Evolutionary conservation across 64 coral and sea anemone species (phyloP), one percentile per base, ranked within the genome.

Genomic region (Hydrozoanthus tunicans): DNA sequence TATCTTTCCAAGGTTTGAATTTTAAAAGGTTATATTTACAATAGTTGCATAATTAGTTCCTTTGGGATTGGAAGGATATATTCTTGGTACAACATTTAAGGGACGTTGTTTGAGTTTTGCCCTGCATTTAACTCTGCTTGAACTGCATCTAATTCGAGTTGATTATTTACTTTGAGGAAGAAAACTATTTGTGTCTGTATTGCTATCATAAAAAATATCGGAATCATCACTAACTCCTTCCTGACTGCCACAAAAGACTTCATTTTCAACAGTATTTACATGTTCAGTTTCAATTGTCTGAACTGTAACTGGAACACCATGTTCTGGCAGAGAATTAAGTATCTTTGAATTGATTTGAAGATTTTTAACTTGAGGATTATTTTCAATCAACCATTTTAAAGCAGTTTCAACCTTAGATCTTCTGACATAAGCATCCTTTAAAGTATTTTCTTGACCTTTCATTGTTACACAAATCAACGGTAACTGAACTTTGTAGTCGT

Each of bases 401-500:
- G 74, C 74, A 53, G 23, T 56, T 56, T 77, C 43, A 77, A 77
- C 74, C 54, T 56, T 77, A 53, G 74, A 7, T 77, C 53, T 77
- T 20, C 74, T 77, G 12, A 77, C 74, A 77, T 14, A 11, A 53
- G 54, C 74, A 77, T 77, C 74, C 54, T 20, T 77, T 11, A 77
- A 77, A 77, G 27, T 77, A 56, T 77, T 77, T 53, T 77, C 74
- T 77, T 77, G 51, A 14, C 74, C 74, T 77, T 77, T 77, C 74
- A 77, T 77, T 53, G 74, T 77, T 53, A 77, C 74, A 77, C 51
- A 3, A 53, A 77, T 77, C 24, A 77, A 77, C 54, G 74, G 74
- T 77, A 77, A 56, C 54, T 77, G 20, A 20, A 20, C 20, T 20
- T 20, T 20, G 20, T 20, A 20, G 20, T 20, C 20, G 20, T 20